Evolutionary conservation across 1,140 invertebrate genomes (phyloP).

Genomic region (Cephus cinctus): DNA sequence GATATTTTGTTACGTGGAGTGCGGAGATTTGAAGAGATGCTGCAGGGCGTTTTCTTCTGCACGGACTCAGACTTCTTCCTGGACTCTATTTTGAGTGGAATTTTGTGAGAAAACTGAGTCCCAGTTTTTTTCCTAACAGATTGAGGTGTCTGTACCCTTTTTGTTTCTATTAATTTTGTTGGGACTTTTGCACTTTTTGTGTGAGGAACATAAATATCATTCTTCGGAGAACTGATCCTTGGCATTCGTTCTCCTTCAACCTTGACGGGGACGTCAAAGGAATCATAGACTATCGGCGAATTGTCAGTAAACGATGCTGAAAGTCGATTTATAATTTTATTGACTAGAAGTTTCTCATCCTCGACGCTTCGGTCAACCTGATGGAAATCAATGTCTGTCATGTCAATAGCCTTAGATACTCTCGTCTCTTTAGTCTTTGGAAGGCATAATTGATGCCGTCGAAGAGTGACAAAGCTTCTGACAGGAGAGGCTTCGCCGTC

Average conservation of each 20-base stretch:
- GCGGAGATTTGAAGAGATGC: background rate
- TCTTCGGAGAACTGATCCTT: slow-evolving; percentile 1
- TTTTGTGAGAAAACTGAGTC: background rate
- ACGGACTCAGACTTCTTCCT: background rate
- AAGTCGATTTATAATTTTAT: slow-evolving; percentile 36
- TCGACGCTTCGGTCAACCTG: slow-evolving; percentile 18
- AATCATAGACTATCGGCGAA: no score
- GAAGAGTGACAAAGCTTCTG: background rate
- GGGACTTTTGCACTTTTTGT: background rate
- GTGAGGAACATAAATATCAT: background rate
- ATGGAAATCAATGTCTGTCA: no score
- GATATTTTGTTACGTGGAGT: no score
- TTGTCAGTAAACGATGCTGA: slow-evolving; percentile 28
- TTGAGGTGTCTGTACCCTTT: background rate
- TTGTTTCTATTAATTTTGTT: background rate
- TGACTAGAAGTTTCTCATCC: slow-evolving; percentile 29
- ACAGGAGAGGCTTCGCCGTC: background rate
- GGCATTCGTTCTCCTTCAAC: slow-evolving; percentile 2
- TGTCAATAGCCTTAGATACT: no score
- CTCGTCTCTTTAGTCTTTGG: no score
- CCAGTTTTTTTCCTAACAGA: background rate
- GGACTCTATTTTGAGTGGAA: background rate
- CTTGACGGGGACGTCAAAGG: no score
- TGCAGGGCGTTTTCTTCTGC: background rate
- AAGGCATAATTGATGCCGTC: no score